Base-by-base conservation (phyloP, 2,113 vertebrate genomes). In the Bostrychus sinensis region DNA sequence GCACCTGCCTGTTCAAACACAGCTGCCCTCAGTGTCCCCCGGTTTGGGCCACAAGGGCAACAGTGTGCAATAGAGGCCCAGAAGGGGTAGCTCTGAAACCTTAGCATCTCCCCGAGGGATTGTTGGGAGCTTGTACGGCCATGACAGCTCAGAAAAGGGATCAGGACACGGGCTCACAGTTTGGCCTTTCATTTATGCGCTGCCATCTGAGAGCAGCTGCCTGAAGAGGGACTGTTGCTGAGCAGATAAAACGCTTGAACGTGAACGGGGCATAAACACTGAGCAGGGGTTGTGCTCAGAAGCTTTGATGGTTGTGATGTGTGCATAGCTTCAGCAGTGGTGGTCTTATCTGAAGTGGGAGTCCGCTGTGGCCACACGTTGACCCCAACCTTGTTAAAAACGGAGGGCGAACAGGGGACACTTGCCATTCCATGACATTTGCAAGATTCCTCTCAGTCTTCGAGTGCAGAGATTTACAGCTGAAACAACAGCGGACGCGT, bases 141-240 rank as follows among this genome's bases (percentile, higher is more conserved):
- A 43, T 23, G 72, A 85, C 75, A 64, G 67, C 62, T 66, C 60
- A 17, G 55, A 26, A 50, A 51, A 26, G 72, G 41, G 56, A 69
- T 66, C 65, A 73, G 69, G 76, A 45, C 67, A 28, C 64, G 32
- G 50, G 37, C 60, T 70, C 11, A 63, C 75, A 72, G 60, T 61
- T n/a, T 37, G 72, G 68, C 68, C 76, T 84, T 64, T 78, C 72
- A 72, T 77, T 79, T 82, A 87, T 71, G 75, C 38, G 11, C 56
- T 75, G 83, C 75, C 70, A 80, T 79, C 70, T 25, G 84, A 85
- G 81, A 89, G 75, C 77, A 86, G 83, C 86, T 88, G 85, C 76
- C 69, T 65, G 45, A 66, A 55, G 23, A 51, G 45, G 65, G 75
- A 70, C 83, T 89, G 88, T 89, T 91, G 88, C 88, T 66, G 85